Evolutionary conservation across 92 coral and sea anemone species (phyloP).

Genomic region (Heteractis magnifica): DNA sequence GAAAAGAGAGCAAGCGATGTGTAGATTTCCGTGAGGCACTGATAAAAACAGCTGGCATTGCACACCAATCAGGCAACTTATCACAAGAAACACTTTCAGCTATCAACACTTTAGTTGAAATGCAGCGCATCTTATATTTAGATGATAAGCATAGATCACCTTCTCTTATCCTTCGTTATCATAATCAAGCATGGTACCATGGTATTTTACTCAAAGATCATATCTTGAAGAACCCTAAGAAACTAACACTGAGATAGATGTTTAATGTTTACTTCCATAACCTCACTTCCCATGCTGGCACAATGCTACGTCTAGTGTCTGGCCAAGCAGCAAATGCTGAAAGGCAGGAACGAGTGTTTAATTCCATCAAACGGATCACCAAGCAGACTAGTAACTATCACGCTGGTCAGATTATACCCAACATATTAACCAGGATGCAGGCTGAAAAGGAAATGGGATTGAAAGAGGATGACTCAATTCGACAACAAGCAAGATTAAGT

Average conservation of each 20-base stretch:
- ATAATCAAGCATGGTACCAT: conserved; percentile 56
- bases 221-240: conserved; percentile 36
- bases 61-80: conserved; percentile 3
- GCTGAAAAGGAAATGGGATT: conserved; percentile 49
- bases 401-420: conserved; percentile 45
- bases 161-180: conserved; percentile 47
- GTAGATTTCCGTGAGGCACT: conserved; percentile 34
- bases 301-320: conserved; percentile 48
- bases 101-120: conserved; percentile 29
- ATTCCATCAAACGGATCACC: not conserved
- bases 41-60: conserved; percentile 15
- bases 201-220: conserved; percentile 38
- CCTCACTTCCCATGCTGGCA: conserved; percentile 13
- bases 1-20: conserved; percentile 40
- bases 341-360: conserved; percentile 42
- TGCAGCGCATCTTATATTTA: conserved; percentile 45
- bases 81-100: conserved; percentile 2
- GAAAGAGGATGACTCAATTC: conserved; percentile 26
- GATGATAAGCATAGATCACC: conserved; percentile 50
- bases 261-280: conserved; percentile 52
- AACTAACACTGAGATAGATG: conserved; percentile 50
- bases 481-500: conserved; percentile 48
- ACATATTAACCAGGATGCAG: conserved; percentile 40
- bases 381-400: not conserved
- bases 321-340: conserved; percentile 43